Evolutionary conservation across 2,113 vertebrate genomes (phyloP), one percentile per base, ranked within the genome.

Genomic region (Crotophaga sulcirostris): DNA sequence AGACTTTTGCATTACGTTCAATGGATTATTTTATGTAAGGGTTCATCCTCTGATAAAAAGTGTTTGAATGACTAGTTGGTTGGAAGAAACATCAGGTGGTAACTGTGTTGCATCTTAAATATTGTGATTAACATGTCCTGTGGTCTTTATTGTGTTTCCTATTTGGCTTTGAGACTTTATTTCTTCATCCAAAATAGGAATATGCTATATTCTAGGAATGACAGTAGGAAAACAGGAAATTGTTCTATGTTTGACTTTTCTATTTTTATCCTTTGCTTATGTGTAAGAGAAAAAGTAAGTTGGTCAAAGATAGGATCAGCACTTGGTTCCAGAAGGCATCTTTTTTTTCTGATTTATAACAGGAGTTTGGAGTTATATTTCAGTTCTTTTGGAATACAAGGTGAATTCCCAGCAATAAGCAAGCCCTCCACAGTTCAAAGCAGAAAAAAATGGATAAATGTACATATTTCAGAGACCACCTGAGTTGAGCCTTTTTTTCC

Each of bases 331-430:
- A 52, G 17, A 70, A 49, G 13, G 14, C 52, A 51, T 45, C 1
- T 12, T 49, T 62, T 42, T 86, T 19, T n/a, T n/a, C 4, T 74
- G 44, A 3, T 67, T 63, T 76, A 29, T 78, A 87, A 58, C 3
- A 31, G 3, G 6, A 28, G 0, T n/a, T 91, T 54, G 31, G 26
- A 85, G n/a, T 56, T 19, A 33, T 76, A n/a, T 9, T 88, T 81
- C 7, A n/a, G 5, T 6, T 51, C 15, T 75, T 67, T n/a, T 79
- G 31, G 67, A 89, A 60, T 11, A 3, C 1, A 11, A 63, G 9
- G 18, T 77, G 25, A 21, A 16, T 86, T 88, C 11, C 34, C 34
- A 47, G 12, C 3, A 63, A 42, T 2, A 1, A 63, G 5, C 0
- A 0, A 80, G 26, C 15, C 15, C 13, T 80, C 31, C 8, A 1